phyloP scores from a whole-genome alignment of 2,888 invertebrate genomes.

The Blera fallax region DNA sequence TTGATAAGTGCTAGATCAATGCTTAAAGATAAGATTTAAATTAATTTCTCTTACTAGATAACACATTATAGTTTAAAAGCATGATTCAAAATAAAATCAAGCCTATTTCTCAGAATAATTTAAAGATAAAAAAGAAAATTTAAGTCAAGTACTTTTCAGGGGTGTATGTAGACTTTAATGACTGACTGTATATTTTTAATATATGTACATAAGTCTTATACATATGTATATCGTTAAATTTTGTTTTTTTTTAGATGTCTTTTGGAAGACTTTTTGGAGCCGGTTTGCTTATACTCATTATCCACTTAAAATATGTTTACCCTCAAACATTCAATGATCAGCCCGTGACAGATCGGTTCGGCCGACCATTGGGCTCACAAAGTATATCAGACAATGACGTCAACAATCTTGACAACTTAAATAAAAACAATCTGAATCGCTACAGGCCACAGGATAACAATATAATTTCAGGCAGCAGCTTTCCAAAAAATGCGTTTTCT shows the following conservation, averaged over 20 bases:
- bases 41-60: too few species aligned
- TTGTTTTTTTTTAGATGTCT: conserved; percentile 43
- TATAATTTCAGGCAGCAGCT: background rate
- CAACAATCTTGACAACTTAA: conserved; percentile 18
- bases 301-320: conserved; percentile 15
- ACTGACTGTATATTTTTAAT: too few species aligned
- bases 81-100: too few species aligned
- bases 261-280: background rate
- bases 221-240: too few species aligned
- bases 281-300: conserved; percentile 13
- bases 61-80: too few species aligned
- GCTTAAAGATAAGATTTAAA: too few species aligned
- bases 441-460: conserved; percentile 18
- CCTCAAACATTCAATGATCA: conserved; percentile 41
- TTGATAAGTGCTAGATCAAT: too few species aligned
- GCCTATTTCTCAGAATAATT: too few species aligned
- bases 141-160: too few species aligned
- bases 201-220: too few species aligned
- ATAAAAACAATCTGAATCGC: conserved; percentile 10
- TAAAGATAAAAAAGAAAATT: too few species aligned
- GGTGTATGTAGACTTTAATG: too few species aligned
- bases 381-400: conserved; percentile 23
- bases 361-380: conserved; percentile 10
- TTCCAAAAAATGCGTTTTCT: conserved; percentile 19
- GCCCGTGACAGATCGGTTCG: conserved; percentile 32